Evolutionary conservation across 1,140 invertebrate genomes (phyloP).

Genomic region (Rhopalosiphum maidis): DNA sequence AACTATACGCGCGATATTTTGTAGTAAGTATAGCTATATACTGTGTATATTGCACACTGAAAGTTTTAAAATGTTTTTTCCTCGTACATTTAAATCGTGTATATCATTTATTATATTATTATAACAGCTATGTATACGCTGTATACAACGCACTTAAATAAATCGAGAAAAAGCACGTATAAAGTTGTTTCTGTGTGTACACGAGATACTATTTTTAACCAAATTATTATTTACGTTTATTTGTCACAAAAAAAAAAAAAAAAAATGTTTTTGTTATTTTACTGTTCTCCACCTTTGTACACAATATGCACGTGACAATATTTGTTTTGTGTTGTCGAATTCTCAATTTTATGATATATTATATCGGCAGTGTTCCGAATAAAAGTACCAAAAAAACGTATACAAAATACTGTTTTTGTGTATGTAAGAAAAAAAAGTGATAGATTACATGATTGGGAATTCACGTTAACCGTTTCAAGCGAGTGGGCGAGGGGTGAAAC

Average conservation of each 20-base stretch:
- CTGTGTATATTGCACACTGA: neutral
- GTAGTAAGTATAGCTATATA: neutral
- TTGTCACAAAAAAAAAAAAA: neutral
- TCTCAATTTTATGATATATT: neutral
- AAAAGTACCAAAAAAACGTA: neutral
- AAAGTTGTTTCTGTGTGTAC: neutral
- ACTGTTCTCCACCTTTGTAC: neutral
- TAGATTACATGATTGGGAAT: neutral
- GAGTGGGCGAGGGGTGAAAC: neutral
- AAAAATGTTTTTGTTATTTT: neutral
- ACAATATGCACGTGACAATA: neutral
- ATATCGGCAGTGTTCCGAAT: neutral
- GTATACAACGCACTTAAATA: neutral
- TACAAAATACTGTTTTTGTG: neutral
- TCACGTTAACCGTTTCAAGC: neutral
- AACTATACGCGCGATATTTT: neutral
- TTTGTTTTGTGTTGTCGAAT: neutral
- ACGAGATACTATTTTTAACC: neutral
- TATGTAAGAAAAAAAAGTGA: neutral
- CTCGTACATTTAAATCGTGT: neutral
- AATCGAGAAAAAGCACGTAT: neutral
- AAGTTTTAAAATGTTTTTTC: neutral
- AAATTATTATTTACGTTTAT: neutral
- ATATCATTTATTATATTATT: neutral
- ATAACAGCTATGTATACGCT: neutral